Base-by-base conservation (phyloP, 2,797 vertebrate genomes). In the Chelidonichthys spinosus region DNA sequence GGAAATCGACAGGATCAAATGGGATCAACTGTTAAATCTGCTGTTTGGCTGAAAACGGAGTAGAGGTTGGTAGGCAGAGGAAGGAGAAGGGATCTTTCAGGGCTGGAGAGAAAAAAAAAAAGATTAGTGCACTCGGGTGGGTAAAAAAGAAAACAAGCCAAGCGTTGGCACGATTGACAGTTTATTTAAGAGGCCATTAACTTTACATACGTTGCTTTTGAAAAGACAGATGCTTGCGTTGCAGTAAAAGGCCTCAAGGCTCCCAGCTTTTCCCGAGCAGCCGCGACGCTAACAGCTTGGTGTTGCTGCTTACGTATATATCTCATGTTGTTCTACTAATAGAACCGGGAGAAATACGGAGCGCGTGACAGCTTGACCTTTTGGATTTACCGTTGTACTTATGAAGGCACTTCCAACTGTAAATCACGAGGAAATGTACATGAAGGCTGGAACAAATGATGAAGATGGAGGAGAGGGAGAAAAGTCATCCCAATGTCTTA, bases 161-260 rank as follows among this genome's bases (percentile, higher is more conserved):
- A 73, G 78, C 85, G 5, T 86, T 79, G 76, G 80, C 65, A 76
- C n/a, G 90, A 95, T 92, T 94, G 94, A 95, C 94, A 94, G 91
- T 94, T 94, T 95, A 94, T 94, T 95, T 95, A 94, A 94, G 91
- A 95, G 90, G 87, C 93, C 93, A 94, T 95, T 95, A 94, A 95
- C 90, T 93, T 94, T 90, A 95, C 94, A 95, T 93, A 94, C 69
- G 63, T 88, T 82, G 76, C 88, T 90, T 83, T 70, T 77, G 86
- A 15, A 89, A 92, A 90, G 81, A 89, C 89, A 85, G 80, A 85
- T 85, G 85, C 84, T 81, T 76, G 63, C 58, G 32, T 69, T 87
- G 78, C 75, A 81, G 79, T 81, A 69, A 64, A 72, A 76, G 65
- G 72, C 91, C 81, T 84, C 52, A n/a, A 71, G 76, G 89, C 75